A percentile compares a stretch with the other conserved stretches of the same genome.
These are phyloP conservation scores for Melinopterus prodromus DNA, from an alignment of 2,888 invertebrate genomes.

Conservation along the genomic window DNA sequence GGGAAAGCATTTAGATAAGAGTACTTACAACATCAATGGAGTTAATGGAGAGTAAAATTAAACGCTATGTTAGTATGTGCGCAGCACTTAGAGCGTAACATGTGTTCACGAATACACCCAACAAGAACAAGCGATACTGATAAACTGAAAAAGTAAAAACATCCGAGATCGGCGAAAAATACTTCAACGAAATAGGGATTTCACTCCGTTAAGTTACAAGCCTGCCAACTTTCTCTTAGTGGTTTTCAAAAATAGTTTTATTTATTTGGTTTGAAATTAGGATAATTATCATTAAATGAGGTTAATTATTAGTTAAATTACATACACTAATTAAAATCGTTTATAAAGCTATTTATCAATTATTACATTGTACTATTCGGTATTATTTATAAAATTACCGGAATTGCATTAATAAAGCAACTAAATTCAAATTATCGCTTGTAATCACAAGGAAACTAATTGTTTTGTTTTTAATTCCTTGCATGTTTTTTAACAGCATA, in stretches of 20 bases:
- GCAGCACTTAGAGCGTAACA: neutral
- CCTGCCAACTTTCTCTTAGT: neutral
- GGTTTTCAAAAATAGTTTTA: neutral
- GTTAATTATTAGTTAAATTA: too few species aligned
- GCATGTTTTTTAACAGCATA: too few species aligned
- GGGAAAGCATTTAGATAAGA: neutral
- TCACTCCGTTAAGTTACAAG: slow-evolving; percentile 4
- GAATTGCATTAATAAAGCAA: too few species aligned
- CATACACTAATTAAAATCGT: too few species aligned
- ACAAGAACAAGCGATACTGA: neutral
- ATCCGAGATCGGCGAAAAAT: neutral
- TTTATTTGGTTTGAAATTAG: neutral
- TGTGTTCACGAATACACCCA: neutral
- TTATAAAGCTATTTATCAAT: too few species aligned
- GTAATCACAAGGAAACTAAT: too few species aligned
- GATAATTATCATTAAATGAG: too few species aligned
- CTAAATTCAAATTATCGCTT: too few species aligned
- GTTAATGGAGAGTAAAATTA: neutral
- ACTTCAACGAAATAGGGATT: neutral
- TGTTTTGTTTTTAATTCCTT: too few species aligned
- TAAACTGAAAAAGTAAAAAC: neutral
- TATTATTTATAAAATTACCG: too few species aligned
- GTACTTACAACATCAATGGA: neutral
- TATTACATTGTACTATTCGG: too few species aligned
- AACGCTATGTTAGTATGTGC: neutral